Percentiles rank a stretch among this genome's conserved stretches.
phyloP scores from a whole-genome alignment of 2,797 vertebrate genomes.

The Hipposideros larvatus region DNA sequence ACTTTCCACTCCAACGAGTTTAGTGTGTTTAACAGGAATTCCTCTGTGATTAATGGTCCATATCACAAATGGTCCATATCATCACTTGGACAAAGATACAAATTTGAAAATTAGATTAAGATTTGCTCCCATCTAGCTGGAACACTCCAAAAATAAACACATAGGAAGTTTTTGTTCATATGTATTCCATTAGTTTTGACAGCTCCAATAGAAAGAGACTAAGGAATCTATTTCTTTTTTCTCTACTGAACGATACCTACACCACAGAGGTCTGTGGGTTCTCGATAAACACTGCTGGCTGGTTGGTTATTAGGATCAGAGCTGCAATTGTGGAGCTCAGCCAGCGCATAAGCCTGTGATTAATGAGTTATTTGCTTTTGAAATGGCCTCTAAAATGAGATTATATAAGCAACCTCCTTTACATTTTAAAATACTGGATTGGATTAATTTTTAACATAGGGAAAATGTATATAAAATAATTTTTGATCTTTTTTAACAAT shows the following conservation, averaged over 20 bases:
- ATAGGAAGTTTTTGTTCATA: background rate
- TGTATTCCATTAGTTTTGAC: background rate
- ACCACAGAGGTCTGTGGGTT: background rate
- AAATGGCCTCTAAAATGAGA: conserved; percentile 49
- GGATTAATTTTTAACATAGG: conserved; percentile 19
- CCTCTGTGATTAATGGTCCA: background rate
- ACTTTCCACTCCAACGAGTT: conserved; percentile 11
- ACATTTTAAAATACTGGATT: conserved; percentile 24
- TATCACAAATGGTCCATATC: background rate
- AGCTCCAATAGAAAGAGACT: background rate
- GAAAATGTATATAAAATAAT: background rate
- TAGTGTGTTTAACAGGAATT: conserved; percentile 13
- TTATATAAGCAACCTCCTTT: conserved; percentile 33
- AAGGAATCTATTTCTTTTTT: background rate
- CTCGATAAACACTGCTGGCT: background rate
- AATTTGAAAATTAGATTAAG: conserved; percentile 52
- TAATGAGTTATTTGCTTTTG: background rate
- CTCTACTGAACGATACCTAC: background rate
- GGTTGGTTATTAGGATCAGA: background rate
- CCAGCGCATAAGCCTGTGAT: background rate
- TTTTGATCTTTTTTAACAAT: background rate
- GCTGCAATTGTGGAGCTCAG: background rate
- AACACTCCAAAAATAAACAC: conserved; percentile 50
- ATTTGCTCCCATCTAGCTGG: background rate
- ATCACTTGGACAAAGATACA: conserved; percentile 39